phyloP scores from a whole-genome alignment of 2,888 invertebrate genomes.

The Euphydryas editha region DNA sequence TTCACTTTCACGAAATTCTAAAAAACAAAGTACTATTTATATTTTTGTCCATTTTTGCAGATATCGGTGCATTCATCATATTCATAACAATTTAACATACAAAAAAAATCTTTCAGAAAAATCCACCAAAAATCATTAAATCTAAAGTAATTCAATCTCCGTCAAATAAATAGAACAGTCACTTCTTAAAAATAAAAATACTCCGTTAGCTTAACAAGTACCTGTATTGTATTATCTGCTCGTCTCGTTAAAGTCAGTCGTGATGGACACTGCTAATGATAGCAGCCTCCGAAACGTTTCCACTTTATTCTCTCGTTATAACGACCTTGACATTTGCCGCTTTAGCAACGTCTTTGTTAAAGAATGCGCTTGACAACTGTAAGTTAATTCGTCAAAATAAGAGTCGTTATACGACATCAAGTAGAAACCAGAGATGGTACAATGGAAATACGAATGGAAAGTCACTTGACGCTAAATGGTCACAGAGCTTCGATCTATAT shows the following conservation, averaged over 20 bases:
- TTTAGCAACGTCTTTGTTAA: neutral
- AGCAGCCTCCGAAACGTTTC: neutral
- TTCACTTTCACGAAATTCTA: too few relatives aligned
- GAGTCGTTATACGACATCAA: too few relatives aligned
- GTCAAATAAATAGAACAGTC: neutral
- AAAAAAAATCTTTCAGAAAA: too few relatives aligned
- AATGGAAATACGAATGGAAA: too few relatives aligned
- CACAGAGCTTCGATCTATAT: too few relatives aligned
- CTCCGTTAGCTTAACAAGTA: constrained; percentile 16
- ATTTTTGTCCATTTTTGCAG: too few relatives aligned
- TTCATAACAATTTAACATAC: too few relatives aligned
- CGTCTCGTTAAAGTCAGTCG: constrained; percentile 27
- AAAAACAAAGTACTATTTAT: too few relatives aligned
- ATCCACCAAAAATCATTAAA: too few relatives aligned
- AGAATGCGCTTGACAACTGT: neutral
- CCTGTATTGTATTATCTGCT: constrained; percentile 25
- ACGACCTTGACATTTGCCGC: neutral
- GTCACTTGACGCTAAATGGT: too few relatives aligned
- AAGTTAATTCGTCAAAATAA: neutral
- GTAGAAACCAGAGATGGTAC: too few relatives aligned
- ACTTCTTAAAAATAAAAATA: neutral
- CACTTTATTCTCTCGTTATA: neutral
- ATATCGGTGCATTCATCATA: neutral
- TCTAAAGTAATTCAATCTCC: neutral
- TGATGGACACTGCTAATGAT: constrained; percentile 22